Evolutionary conservation across 2,113 vertebrate species (phyloP).

Genomic region (Leuciscus idus): DNA sequence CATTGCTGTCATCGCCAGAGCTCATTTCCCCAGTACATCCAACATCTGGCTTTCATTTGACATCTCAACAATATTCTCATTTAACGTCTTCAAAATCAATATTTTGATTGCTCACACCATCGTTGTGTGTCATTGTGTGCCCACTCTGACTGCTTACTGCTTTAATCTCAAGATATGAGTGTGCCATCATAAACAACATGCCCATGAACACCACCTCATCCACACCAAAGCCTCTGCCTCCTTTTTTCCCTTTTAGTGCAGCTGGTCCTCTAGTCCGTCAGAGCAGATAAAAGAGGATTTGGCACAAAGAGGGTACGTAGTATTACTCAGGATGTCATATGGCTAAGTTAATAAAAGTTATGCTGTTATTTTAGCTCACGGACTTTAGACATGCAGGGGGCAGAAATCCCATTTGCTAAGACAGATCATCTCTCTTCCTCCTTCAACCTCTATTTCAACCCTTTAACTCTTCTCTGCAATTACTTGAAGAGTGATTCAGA

Average conservation of each 20-base stretch:
- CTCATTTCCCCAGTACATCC: too few species aligned
- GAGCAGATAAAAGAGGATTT: constrained; percentile 27
- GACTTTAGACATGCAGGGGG: constrained; percentile 19
- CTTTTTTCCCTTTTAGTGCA: background rate
- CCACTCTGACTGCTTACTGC: background rate
- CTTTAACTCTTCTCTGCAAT: constrained; percentile 31
- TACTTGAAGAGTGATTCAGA: constrained; percentile 19
- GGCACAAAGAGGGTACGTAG: constrained; percentile 45
- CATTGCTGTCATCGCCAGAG: too few species aligned
- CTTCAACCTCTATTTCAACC: constrained; percentile 32
- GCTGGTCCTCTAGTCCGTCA: constrained; percentile 44
- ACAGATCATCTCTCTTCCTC: constrained; percentile 30
- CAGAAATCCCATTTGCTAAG: constrained; percentile 45
- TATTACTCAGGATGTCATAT: constrained; percentile 64
- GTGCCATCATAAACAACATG: constrained; percentile 3
- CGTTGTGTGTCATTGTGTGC: too few species aligned
- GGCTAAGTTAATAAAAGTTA: constrained; percentile 51
- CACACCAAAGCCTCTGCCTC: background rate
- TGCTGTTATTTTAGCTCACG: constrained; percentile 14
- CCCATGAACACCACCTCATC: background rate
- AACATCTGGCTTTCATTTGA: too few species aligned
- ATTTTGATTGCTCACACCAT: too few species aligned
- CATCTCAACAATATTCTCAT: too few species aligned
- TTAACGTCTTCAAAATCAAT: too few species aligned
- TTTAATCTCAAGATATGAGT: constrained; percentile 1